These are phyloP conservation scores for Tipula vernalis DNA, from an alignment of 2,888 invertebrate species.

Conservation along the genomic window DNA sequence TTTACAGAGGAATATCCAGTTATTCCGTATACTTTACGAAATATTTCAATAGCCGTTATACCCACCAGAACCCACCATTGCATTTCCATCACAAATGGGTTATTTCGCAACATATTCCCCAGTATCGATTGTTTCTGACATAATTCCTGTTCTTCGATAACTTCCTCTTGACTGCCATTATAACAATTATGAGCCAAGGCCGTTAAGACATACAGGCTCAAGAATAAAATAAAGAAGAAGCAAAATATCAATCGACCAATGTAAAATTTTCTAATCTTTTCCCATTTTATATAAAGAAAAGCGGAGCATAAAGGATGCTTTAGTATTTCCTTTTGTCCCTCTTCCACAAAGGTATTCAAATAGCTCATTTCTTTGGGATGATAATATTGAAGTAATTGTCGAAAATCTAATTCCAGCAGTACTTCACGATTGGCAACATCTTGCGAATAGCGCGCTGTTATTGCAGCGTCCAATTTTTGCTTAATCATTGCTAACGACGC, in stretches of 20 bases:
- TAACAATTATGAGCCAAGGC: constrained; percentile 76
- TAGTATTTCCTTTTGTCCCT: constrained; percentile 77
- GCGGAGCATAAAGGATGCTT: constrained; percentile 80
- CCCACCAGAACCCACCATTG: constrained; percentile 73
- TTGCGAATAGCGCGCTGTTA: constrained; percentile 64
- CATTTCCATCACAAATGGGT: constrained; percentile 66
- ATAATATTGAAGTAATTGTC: constrained; percentile 68
- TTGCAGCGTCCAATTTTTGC: constrained; percentile 68
- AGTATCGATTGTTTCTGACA: constrained; percentile 69
- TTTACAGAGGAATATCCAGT: constrained; percentile 70
- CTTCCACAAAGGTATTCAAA: constrained; percentile 74
- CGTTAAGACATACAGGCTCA: constrained; percentile 71
- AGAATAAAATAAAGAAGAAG: constrained; percentile 63
- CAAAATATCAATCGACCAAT: constrained; percentile 66
- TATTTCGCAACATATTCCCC: constrained; percentile 59
- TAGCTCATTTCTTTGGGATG: constrained; percentile 77
- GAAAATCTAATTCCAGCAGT: constrained; percentile 68
- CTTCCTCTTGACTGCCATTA: constrained; percentile 63
- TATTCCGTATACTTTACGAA: constrained; percentile 68
- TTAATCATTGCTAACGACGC: constrained; percentile 72
- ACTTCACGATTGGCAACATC: constrained; percentile 67
- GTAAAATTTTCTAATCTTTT: constrained; percentile 79
- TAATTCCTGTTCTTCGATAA: constrained; percentile 56
- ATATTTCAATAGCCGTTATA: constrained; percentile 65
- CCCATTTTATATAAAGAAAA: constrained; percentile 80